These are phyloP conservation scores for Galbula dea DNA, from an alignment of 2,113 vertebrate genomes.

Conservation along the genomic window DNA sequence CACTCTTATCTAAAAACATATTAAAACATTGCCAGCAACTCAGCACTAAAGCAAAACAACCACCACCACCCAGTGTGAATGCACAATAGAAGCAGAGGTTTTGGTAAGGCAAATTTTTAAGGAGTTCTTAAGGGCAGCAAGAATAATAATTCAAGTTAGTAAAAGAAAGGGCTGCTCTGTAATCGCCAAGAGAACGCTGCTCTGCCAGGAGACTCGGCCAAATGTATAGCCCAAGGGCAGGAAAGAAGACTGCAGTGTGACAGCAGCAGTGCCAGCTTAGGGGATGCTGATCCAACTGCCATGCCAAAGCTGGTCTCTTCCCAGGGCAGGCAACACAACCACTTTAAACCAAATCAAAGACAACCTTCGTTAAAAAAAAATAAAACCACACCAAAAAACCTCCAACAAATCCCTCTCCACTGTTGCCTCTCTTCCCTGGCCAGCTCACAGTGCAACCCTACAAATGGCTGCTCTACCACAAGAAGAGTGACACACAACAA, in stretches of 20 bases:
- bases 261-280: not conserved
- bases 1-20: slow-evolving; percentile 60
- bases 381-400: not conserved
- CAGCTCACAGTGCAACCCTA: not conserved
- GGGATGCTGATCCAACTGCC: not conserved
- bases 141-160: slow-evolving; percentile 2
- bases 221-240: not conserved
- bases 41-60: slow-evolving; percentile 51
- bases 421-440: not conserved
- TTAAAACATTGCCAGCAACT: slow-evolving; percentile 52
- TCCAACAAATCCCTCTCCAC: not conserved
- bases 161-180: not conserved
- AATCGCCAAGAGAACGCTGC: not conserved
- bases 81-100: slow-evolving; percentile 37
- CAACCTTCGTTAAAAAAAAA: not conserved
- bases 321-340: not conserved
- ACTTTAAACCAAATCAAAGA: not conserved
- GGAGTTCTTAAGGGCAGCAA: not conserved
- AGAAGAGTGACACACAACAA: not conserved
- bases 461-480: not conserved
- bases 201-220: not conserved
- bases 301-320: not conserved
- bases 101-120: slow-evolving; percentile 11
- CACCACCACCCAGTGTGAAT: slow-evolving; percentile 50
- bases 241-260: not conserved